A percentile compares a stretch with the other conserved stretches of the same genome.
Conservation (phyloP, 2,113 vertebrate species). For the Carassius gibelio region DNA sequence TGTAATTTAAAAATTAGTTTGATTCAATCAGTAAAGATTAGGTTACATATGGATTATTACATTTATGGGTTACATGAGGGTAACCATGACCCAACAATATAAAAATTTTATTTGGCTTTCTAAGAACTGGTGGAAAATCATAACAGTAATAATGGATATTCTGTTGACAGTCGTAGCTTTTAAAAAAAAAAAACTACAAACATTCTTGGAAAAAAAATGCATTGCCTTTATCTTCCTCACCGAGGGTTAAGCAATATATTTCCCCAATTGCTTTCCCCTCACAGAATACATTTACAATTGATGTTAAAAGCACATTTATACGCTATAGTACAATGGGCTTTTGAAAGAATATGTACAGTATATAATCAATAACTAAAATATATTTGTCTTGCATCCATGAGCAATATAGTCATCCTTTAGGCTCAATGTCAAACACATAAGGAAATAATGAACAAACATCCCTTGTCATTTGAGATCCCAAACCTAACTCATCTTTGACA, state of each 20-base stretch:
- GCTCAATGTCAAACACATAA: background rate
- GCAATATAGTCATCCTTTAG: background rate
- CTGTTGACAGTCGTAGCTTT: background rate
- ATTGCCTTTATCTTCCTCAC: background rate
- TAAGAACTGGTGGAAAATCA: background rate
- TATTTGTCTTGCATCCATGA: background rate
- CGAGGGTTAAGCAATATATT: background rate
- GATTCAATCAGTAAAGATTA: background rate
- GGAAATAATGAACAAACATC: background rate
- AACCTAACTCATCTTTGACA: constrained; percentile 48
- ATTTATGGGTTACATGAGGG: no score
- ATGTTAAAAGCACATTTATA: background rate
- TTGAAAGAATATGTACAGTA: background rate
- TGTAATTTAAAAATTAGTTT: background rate
- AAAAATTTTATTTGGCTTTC: background rate
- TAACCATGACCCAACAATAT: background rate
- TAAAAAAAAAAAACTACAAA: background rate
- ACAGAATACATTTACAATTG: background rate
- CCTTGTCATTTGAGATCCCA: background rate
- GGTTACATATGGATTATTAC: background rate
- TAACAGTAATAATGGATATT: background rate
- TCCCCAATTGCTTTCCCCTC: background rate
- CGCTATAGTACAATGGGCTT: background rate
- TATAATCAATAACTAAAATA: background rate
- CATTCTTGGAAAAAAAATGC: background rate